Conservation (phyloP, 1,140 invertebrate genomes). For the Piezodorus guildinii region DNA sequence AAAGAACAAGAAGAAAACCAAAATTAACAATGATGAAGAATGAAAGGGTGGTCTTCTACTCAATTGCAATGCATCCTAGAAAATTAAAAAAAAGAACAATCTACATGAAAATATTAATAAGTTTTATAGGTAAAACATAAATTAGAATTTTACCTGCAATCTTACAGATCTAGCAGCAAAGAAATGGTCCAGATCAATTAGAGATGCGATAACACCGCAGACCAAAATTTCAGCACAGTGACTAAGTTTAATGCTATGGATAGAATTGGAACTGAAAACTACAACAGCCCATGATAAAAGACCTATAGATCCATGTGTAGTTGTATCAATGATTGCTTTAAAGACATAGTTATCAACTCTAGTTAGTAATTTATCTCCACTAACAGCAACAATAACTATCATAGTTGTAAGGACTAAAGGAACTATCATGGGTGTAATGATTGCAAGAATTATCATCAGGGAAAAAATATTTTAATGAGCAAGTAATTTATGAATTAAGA, state of each 20-base stretch:
- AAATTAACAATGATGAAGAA: too few relatives aligned
- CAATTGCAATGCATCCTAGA: neutral
- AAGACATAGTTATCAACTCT: neutral
- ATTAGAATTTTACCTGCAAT: neutral
- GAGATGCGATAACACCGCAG: neutral
- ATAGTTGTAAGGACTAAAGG: neutral
- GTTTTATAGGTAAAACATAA: neutral
- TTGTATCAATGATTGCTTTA: slow-evolving; percentile 4
- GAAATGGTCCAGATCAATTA: slow-evolving; percentile 19
- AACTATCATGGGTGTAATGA: neutral
- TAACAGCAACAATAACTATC: neutral
- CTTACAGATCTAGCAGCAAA: slow-evolving; percentile 3
- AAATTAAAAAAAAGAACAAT: neutral
- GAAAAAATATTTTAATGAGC: neutral
- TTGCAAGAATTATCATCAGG: neutral
- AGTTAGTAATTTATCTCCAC: slow-evolving; percentile 4
- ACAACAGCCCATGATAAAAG: slow-evolving; percentile 1
- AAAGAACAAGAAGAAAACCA: too few relatives aligned
- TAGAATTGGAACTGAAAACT: neutral
- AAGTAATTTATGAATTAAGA: too few relatives aligned
- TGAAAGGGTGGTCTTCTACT: too few relatives aligned
- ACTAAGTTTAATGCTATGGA: neutral
- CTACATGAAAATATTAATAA: neutral
- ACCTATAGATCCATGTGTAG: slow-evolving; percentile 12
- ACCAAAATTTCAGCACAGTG: neutral